phyloP scores from a whole-genome alignment of 2,888 invertebrate species.

The Mesoligia furuncula region DNA sequence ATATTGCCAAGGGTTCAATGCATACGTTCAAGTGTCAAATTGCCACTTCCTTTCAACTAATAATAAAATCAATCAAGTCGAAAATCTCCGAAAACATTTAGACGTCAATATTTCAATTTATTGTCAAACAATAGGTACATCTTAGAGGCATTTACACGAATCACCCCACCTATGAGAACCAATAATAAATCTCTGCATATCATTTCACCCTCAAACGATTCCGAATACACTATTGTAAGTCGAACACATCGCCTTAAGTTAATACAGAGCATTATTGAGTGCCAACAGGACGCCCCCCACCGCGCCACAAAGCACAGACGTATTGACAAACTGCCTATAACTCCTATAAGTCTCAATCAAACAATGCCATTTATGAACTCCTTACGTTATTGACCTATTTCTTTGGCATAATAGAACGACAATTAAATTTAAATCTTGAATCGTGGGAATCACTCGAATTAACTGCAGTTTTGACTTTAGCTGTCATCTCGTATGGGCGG shows the following conservation, averaged over 20 bases:
- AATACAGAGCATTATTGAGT: slow-evolving; percentile 74
- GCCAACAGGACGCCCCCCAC: slow-evolving; percentile 79
- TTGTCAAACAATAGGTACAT: slow-evolving; percentile 61
- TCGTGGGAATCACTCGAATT: slow-evolving; percentile 88
- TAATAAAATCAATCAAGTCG: slow-evolving; percentile 37
- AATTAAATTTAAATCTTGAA: slow-evolving; percentile 87
- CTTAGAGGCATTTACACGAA: slow-evolving; percentile 49
- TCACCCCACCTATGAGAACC: slow-evolving; percentile 79
- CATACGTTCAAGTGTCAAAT: slow-evolving; percentile 10
- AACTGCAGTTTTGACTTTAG: slow-evolving; percentile 82
- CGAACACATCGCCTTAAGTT: slow-evolving; percentile 79
- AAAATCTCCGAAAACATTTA: slow-evolving; percentile 48
- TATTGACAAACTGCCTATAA: slow-evolving; percentile 90
- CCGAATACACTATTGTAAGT: slow-evolving; percentile 77
- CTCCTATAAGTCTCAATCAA: slow-evolving; percentile 88
- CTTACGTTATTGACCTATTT: slow-evolving; percentile 88
- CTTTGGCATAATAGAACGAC: slow-evolving; percentile 86
- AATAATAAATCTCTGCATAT: slow-evolving; percentile 88
- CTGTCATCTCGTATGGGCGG: slow-evolving; percentile 84
- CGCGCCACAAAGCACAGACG: slow-evolving; percentile 75
- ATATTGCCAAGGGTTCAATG: not conserved
- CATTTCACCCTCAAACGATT: slow-evolving; percentile 87
- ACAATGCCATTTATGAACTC: slow-evolving; percentile 83
- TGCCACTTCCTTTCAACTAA: slow-evolving; percentile 14
- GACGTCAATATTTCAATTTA: slow-evolving; percentile 57